Evolutionary conservation across 2,113 vertebrate species (phyloP), one percentile per base, ranked within the genome.

Genomic region (Nesogale talazaci): DNA sequence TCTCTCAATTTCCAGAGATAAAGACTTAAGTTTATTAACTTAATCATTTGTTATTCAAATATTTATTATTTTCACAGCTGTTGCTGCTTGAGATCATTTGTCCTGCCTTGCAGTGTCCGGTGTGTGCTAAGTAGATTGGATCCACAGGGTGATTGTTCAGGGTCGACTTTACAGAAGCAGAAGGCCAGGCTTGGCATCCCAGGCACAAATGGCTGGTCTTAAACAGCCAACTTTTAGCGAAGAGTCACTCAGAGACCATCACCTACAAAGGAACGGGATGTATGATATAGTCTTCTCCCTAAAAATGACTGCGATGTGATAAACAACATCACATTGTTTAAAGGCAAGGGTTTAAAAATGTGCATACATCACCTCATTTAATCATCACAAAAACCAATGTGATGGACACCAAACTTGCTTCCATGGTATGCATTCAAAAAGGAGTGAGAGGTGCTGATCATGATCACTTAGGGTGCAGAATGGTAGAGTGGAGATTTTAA

Each of bases 21-120:
- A 25, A 93, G 16, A 84, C 22, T 83, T 57, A 93, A 69, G 75
- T 38, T 6, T 27, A 40, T 74, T 69, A 88, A 90, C 61, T 92
- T 74, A 38, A 1, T 52, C 2, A 70, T 59, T n/a, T 4, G 31
- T 70, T 70, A 84, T 94, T 81, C 74, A 85, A 77, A 69, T 52
- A 57, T 59, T 77, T 77, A 83, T 59, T 38, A 38, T 70, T 20
- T 11, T 34, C 17, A 75, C 20, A 31, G 65, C 23, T 65, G 27
- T 31, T 67, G 9, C 14, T 67, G 65, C 31, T 67, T 29, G 29
- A 11, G 29, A 7, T 67, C 19, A 22, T 61, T 61, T 31, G 29
- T 31, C 46, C 46, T 12, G 2, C 9, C 5, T 11, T 6, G 6
- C 34, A 31, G 25, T 34, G 16, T 25, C 46, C 34, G 31, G 17